Conservation (phyloP, 2,888 invertebrate genomes). For the Cephus nigrinus region DNA sequence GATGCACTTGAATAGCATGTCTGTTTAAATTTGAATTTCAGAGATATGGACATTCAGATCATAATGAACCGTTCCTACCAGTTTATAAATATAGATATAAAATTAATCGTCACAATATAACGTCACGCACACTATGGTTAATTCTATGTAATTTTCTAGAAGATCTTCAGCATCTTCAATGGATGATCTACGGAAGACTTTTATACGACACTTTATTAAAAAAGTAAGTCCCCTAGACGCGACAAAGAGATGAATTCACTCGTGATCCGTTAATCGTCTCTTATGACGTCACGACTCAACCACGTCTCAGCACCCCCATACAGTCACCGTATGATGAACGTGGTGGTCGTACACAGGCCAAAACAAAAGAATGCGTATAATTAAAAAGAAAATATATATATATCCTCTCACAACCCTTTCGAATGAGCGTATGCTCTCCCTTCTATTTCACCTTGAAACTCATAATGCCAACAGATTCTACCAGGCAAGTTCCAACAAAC, state of each 20-base stretch:
- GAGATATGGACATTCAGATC: neutral
- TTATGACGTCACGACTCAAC: neutral
- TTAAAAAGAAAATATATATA: neutral
- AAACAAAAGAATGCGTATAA: neutral
- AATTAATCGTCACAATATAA: neutral
- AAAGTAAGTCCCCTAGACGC: neutral
- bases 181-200: neutral
- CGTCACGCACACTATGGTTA: neutral
- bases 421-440: neutral
- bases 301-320: neutral
- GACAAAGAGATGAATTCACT: neutral
- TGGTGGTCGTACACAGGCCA: neutral
- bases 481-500: neutral
- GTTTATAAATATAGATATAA: neutral
- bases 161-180: neutral
- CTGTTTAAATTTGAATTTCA: neutral
- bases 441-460: neutral
- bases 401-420: neutral
- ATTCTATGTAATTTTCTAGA: neutral
- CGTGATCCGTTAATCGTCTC: neutral
- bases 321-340: neutral
- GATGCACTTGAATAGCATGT: neutral
- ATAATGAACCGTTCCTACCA: neutral
- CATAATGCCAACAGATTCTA: neutral
- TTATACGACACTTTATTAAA: neutral